phyloP scores from a whole-genome alignment of 2,113 vertebrate genomes.

The Indri indri region DNA sequence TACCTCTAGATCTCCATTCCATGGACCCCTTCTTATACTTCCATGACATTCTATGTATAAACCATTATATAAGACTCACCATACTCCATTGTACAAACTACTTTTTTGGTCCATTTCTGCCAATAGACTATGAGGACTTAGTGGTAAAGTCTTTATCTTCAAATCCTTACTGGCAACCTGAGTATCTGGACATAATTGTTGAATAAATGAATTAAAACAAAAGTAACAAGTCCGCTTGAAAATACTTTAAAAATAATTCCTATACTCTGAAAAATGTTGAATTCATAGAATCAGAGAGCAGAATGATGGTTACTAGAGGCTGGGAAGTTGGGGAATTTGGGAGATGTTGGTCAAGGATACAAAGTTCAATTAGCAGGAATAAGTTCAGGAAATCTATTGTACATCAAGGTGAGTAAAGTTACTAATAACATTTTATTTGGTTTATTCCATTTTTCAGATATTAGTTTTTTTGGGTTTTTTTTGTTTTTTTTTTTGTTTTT shows the following conservation, averaged over 20 bases:
- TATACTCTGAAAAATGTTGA: neutral
- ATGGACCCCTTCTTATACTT: neutral
- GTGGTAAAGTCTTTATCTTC: neutral
- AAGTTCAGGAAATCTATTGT: neutral
- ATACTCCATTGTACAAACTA: neutral
- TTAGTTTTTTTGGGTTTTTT: no score
- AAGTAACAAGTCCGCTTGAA: neutral
- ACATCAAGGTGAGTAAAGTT: neutral
- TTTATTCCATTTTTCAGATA: neutral
- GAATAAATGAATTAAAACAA: neutral
- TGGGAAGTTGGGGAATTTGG: neutral
- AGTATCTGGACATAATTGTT: neutral
- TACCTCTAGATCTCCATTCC: neutral
- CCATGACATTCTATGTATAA: neutral
- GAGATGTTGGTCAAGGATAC: neutral
- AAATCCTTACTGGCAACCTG: neutral
- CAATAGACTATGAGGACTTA: neutral
- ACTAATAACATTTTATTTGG: neutral
- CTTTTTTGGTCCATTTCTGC: neutral
- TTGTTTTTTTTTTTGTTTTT: neutral
- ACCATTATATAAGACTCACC: neutral
- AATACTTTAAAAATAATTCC: neutral
- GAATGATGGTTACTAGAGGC: neutral
- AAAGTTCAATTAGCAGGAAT: neutral
- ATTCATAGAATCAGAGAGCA: neutral